These are phyloP conservation scores for Elephas maximus DNA, from an alignment of 2,113 vertebrate genomes.

Conservation along the genomic window DNA sequence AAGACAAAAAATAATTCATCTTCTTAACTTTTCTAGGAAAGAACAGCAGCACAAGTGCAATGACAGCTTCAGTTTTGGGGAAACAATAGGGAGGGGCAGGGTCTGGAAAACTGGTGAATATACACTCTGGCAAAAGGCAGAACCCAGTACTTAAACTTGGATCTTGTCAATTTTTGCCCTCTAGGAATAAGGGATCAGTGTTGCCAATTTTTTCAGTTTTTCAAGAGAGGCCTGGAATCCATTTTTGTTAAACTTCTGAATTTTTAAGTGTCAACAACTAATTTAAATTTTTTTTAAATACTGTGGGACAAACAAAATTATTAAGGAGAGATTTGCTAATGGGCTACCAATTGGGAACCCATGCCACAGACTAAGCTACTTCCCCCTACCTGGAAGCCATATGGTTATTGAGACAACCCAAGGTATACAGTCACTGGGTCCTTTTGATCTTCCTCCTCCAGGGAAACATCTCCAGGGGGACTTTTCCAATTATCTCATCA, in stretches of 20 bases:
- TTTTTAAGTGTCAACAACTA: constrained; percentile 50
- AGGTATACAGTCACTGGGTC: background rate
- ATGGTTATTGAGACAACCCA: background rate
- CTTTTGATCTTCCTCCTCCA: constrained; percentile 18
- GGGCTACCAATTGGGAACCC: background rate
- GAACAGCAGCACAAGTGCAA: background rate
- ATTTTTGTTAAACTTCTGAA: constrained; percentile 40
- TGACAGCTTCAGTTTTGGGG: background rate
- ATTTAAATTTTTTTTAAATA: constrained; percentile 50
- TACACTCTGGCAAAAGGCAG: background rate
- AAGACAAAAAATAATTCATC: background rate
- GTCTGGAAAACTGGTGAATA: constrained; percentile 39
- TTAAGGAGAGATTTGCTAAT: constrained; percentile 46
- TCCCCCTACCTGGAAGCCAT: background rate
- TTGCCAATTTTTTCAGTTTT: background rate
- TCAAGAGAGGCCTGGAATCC: background rate
- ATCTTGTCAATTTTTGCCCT: background rate
- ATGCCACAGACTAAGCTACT: background rate
- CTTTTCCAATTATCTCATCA: constrained; percentile 9
- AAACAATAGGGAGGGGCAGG: background rate
- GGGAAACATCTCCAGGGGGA: background rate
- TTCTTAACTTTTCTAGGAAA: background rate
- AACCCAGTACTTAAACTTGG: background rate
- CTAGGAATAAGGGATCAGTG: background rate
- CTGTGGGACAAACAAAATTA: constrained; percentile 49